These are phyloP conservation scores for Gymnocypris eckloni DNA, from an alignment of 2,797 vertebrate species.

Conservation along the genomic window DNA sequence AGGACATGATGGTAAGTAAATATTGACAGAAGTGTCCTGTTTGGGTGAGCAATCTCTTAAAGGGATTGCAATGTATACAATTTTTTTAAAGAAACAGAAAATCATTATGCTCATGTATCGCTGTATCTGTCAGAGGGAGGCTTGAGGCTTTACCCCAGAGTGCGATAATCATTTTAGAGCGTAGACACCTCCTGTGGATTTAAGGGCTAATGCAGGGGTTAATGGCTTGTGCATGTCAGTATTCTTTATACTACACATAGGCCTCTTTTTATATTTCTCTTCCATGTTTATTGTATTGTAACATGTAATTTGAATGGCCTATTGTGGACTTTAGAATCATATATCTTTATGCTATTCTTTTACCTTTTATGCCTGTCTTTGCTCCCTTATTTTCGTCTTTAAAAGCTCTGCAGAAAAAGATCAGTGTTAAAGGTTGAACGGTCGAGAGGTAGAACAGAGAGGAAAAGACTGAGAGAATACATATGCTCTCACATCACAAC, in stretches of 20 bases:
- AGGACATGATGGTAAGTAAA: background rate
- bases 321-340: background rate
- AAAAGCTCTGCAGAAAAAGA: background rate
- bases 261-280: background rate
- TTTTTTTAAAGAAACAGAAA: constrained; percentile 59
- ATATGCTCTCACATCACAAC: constrained; percentile 23
- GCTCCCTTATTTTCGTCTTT: background rate
- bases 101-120: constrained; percentile 62
- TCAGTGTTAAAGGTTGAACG: constrained; percentile 28
- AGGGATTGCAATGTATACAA: constrained; percentile 22
- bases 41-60: constrained; percentile 5
- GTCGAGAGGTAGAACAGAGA: constrained; percentile 14
- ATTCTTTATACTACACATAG: background rate
- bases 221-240: constrained; percentile 4
- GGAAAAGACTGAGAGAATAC: constrained; percentile 37
- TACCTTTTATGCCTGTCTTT: background rate
- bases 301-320: background rate
- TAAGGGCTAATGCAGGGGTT: constrained; percentile 32
- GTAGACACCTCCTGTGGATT: constrained; percentile 62
- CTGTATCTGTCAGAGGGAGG: constrained; percentile 53
- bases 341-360: background rate
- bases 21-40: background rate
- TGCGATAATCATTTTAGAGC: constrained; percentile 71
- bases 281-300: background rate
- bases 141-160: constrained; percentile 66